phyloP scores from a whole-genome alignment of 2,888 invertebrate genomes.

The Drosophila infuscata region DNA sequence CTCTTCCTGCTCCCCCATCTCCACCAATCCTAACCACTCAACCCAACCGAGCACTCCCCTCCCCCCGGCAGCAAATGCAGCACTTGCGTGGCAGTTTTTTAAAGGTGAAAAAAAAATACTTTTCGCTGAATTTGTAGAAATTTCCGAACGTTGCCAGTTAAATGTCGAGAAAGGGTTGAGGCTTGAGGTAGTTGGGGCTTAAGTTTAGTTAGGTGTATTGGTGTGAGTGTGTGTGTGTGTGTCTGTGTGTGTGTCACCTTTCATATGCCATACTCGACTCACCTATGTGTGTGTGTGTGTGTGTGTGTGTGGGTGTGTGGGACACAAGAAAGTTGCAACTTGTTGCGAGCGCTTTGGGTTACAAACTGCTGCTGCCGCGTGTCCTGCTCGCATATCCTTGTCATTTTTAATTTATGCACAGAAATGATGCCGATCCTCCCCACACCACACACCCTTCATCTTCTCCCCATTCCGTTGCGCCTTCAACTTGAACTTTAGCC shows the following conservation, averaged over 20 bases:
- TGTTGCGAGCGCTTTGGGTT: conserved; percentile 62
- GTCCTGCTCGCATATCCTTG: conserved; percentile 71
- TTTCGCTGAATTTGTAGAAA: conserved; percentile 80
- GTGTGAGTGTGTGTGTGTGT: background rate
- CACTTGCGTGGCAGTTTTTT: conserved; percentile 53
- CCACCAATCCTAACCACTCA: background rate
- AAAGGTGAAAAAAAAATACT: conserved; percentile 78
- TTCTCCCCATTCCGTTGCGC: background rate
- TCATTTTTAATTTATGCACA: conserved; percentile 75
- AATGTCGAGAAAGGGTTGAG: conserved; percentile 42
- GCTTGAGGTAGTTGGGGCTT: conserved; percentile 16
- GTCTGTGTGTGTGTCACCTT: conserved; percentile 1
- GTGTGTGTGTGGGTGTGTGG: conserved; percentile 10
- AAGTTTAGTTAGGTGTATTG: background rate
- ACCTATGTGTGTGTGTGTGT: conserved; percentile 1
- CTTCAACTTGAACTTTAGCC: conserved; percentile 50
- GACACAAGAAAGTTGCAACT: conserved; percentile 63
- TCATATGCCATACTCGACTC: conserved; percentile 9
- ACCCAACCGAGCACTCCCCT: background rate
- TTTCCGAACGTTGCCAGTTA: conserved; percentile 42
- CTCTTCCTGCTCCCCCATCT: background rate
- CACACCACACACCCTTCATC: too few relatives aligned
- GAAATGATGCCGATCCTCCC: conserved; percentile 42
- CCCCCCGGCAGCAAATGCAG: background rate
- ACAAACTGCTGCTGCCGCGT: conserved; percentile 31